These are phyloP conservation scores for Psittacula echo DNA, from an alignment of 2,797 vertebrate genomes.

Conservation along the genomic window DNA sequence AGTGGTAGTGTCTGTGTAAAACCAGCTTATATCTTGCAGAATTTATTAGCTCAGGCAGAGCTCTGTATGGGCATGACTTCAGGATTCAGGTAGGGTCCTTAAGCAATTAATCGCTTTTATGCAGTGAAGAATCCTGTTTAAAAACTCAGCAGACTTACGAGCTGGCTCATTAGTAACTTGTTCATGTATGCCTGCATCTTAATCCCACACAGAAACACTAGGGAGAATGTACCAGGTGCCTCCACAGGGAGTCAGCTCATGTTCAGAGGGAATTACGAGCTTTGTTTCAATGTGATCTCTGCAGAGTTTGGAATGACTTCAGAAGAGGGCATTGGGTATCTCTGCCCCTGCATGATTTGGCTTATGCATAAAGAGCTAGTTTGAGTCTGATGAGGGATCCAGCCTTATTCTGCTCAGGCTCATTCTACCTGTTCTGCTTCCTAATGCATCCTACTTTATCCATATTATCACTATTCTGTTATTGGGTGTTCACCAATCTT, in stretches of 20 bases:
- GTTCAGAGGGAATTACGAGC: neutral
- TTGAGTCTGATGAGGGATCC: neutral
- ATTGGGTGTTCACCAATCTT: neutral
- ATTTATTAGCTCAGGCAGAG: neutral
- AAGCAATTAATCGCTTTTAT: neutral
- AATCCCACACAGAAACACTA: neutral
- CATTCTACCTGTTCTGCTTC: neutral
- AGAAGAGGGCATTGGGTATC: neutral
- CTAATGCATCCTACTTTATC: neutral
- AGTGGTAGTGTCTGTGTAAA: neutral
- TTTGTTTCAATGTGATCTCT: neutral
- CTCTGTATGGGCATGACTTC: neutral
- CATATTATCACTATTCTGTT: neutral
- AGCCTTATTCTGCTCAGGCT: neutral
- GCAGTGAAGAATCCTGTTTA: neutral
- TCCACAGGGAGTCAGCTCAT: neutral
- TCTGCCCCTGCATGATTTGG: neutral
- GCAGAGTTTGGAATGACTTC: neutral
- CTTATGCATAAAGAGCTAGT: neutral
- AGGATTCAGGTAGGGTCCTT: neutral
- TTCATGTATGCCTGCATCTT: neutral
- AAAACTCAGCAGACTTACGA: neutral
- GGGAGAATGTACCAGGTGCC: neutral
- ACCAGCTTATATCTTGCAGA: neutral
- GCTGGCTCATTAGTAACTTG: neutral